Conservation (phyloP, 1,140 invertebrate species). For the Apis dorsata region DNA sequence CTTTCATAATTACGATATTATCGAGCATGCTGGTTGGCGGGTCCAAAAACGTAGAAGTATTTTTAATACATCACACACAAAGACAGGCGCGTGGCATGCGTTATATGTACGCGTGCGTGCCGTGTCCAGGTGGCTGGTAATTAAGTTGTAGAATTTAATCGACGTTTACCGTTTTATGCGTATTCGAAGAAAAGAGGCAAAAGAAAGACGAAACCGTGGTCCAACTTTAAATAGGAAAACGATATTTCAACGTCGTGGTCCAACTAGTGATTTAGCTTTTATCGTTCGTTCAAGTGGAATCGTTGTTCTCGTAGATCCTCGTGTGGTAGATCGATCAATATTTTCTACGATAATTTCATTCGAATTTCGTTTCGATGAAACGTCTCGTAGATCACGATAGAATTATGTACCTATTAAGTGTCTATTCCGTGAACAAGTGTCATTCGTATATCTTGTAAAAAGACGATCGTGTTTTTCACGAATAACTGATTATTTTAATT, state of each 20-base stretch:
- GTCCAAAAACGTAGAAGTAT: slow-evolving; percentile 80
- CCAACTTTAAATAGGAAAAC: slow-evolving; percentile 49
- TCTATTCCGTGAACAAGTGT: slow-evolving; percentile 15
- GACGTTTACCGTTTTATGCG: slow-evolving; percentile 39
- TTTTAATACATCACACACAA: slow-evolving; percentile 57
- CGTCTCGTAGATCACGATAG: not conserved
- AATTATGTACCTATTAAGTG: not conserved
- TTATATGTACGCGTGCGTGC: not conserved
- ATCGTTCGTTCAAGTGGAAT: not conserved
- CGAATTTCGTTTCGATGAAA: not conserved
- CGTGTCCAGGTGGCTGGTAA: slow-evolving; percentile 37
- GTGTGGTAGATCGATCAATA: slow-evolving; percentile 1
- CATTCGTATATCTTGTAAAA: slow-evolving; percentile 9
- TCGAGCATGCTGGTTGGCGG: slow-evolving; percentile 79
- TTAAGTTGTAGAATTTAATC: slow-evolving; percentile 54
- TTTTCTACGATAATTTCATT: slow-evolving; percentile 62
- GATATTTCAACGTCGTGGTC: slow-evolving; percentile 61
- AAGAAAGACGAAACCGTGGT: slow-evolving; percentile 41
- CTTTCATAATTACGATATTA: slow-evolving; percentile 67
- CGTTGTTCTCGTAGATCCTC: not conserved
- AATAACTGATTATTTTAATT: not conserved
- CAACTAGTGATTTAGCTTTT: slow-evolving; percentile 63
- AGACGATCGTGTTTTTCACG: not conserved
- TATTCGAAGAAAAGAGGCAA: not conserved
- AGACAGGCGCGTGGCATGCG: slow-evolving; percentile 8